A percentile compares a stretch with the other conserved stretches of the same genome.
Evolutionary conservation across 2,888 invertebrate genomes (phyloP).

Genomic region (Megalurothrips usitatus): DNA sequence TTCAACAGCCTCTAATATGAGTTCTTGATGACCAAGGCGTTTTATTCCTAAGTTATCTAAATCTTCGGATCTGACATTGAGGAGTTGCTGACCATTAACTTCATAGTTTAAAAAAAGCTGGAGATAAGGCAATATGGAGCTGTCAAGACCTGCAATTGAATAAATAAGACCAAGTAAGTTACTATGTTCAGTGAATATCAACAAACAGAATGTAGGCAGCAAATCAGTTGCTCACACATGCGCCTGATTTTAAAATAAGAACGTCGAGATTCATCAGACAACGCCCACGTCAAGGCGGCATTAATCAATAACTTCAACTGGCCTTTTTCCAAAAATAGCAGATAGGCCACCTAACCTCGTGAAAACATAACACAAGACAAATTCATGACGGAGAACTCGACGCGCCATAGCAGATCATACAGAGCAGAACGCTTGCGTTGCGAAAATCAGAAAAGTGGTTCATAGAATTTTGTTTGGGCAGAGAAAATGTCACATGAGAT

Average conservation of each 20-base stretch:
- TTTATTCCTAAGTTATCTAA: constrained; percentile 79
- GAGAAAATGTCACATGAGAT: background rate
- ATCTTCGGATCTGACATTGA: constrained; percentile 82
- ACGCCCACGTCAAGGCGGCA: background rate
- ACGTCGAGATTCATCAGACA: constrained; percentile 33
- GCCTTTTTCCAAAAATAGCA: background rate
- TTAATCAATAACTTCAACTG: background rate
- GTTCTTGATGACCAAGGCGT: constrained; percentile 88
- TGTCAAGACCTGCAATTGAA: constrained; percentile 63
- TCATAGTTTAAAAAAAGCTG: constrained; percentile 74
- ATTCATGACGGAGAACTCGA: background rate
- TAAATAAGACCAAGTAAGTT: constrained; percentile 21
- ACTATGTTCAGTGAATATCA: background rate
- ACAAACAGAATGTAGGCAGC: background rate
- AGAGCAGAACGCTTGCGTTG: constrained; percentile 30
- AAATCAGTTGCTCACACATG: constrained; percentile 32
- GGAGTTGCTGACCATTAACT: constrained; percentile 74
- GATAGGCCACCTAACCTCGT: background rate
- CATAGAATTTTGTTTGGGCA: background rate
- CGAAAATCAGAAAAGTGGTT: background rate
- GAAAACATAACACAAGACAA: background rate
- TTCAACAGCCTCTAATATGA: constrained; percentile 87
- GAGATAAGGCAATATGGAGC: constrained; percentile 72
- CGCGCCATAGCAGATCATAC: constrained; percentile 36
- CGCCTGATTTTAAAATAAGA: constrained; percentile 35